These are phyloP conservation scores for Melanaphis sacchari DNA, from an alignment of 1,140 invertebrate species.

Conservation along the genomic window DNA sequence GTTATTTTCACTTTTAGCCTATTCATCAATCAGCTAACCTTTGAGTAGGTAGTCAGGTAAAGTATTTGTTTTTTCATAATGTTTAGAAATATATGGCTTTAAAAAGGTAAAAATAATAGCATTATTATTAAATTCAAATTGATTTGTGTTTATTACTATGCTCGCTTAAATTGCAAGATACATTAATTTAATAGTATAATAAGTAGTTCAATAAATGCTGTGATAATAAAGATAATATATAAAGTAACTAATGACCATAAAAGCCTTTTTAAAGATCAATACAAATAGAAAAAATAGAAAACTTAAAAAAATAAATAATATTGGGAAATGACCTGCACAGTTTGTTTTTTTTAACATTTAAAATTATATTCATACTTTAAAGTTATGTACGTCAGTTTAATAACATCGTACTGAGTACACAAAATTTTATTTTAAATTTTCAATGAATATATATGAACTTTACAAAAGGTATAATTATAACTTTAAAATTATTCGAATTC, in stretches of 20 bases:
- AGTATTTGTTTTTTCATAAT: background rate
- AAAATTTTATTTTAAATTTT: background rate
- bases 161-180: background rate
- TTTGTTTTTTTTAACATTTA: too few relatives aligned
- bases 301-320: too few relatives aligned
- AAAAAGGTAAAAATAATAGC: background rate
- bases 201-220: background rate
- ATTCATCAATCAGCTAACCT: conserved; percentile 44
- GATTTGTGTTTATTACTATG: background rate
- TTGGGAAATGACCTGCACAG: too few relatives aligned
- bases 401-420: background rate
- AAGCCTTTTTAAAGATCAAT: too few relatives aligned
- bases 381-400: background rate
- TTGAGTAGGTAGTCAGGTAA: background rate
- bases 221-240: too few relatives aligned
- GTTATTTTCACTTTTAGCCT: conserved; percentile 46
- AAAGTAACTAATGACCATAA: too few relatives aligned
- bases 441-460: background rate
- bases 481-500: too few relatives aligned
- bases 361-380: background rate
- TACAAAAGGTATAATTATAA: background rate
- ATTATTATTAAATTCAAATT: background rate
- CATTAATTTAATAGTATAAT: background rate
- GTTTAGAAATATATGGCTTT: background rate
- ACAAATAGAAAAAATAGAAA: too few relatives aligned